These are phyloP conservation scores for Gnatocerus cornutus DNA, from an alignment of 2,888 invertebrate species.

Conservation along the genomic window DNA sequence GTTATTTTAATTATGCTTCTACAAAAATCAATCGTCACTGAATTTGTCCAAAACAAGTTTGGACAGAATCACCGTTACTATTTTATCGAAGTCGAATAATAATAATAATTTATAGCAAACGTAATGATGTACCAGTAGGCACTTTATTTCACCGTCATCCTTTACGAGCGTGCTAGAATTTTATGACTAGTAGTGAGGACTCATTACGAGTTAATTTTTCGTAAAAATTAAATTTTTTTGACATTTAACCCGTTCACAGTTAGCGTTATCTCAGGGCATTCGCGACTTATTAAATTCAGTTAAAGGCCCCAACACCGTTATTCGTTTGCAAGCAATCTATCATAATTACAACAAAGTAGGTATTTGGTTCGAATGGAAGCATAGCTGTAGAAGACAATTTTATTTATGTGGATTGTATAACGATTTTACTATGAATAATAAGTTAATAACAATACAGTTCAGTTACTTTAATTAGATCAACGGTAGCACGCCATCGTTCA, in stretches of 20 bases:
- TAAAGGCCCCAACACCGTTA: conserved; percentile 32
- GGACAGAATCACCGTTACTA: conserved; percentile 28
- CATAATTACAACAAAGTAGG: conserved; percentile 23
- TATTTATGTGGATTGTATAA: conserved; percentile 5
- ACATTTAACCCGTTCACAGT: conserved; percentile 31
- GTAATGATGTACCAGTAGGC: conserved; percentile 28
- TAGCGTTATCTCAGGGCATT: conserved; percentile 17
- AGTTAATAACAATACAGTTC: conserved; percentile 18
- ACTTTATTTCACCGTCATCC: conserved; percentile 18
- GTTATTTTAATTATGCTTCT: too few relatives aligned
- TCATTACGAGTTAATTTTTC: conserved; percentile 9
- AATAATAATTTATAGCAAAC: conserved; percentile 28
- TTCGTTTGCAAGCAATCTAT: conserved; percentile 19
- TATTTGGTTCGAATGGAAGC: conserved; percentile 21
- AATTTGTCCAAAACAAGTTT: not conserved
- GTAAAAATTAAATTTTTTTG: conserved; percentile 15
- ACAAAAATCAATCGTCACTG: too few relatives aligned
- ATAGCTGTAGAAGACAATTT: not conserved
- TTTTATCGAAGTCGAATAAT: conserved; percentile 24
- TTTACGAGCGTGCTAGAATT: conserved; percentile 25
- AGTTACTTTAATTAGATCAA: conserved; percentile 35
- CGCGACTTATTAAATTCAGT: conserved; percentile 22
- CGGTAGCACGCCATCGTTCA: conserved; percentile 16
- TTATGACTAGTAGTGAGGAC: conserved; percentile 8
- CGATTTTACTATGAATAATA: conserved; percentile 24